Evolutionary conservation across 2,797 vertebrate species (phyloP).

Genomic region (Sciurus carolinensis): DNA sequence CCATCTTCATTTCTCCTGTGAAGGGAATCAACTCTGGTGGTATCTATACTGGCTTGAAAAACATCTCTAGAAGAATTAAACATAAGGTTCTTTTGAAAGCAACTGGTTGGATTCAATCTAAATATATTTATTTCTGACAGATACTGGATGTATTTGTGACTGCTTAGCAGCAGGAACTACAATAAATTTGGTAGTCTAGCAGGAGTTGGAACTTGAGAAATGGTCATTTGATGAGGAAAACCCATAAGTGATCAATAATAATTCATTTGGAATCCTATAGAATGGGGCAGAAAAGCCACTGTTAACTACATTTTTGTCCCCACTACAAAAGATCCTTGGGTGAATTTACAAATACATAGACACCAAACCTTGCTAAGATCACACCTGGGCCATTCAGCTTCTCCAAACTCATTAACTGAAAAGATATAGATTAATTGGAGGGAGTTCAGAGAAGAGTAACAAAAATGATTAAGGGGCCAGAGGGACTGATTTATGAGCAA

Average conservation of each 20-base stretch:
- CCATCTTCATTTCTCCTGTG: conserved; percentile 27
- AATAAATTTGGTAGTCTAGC: conserved; percentile 52
- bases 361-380: conserved; percentile 66
- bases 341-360: conserved; percentile 73
- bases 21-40: conserved; percentile 49
- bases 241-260: conserved; percentile 24
- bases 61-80: conserved; percentile 63
- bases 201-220: conserved; percentile 62
- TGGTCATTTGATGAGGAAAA: conserved; percentile 54
- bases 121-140: conserved; percentile 70
- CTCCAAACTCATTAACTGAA: conserved; percentile 81
- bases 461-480: conserved; percentile 80
- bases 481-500: conserved; percentile 85
- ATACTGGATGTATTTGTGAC: conserved; percentile 55
- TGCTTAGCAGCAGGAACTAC: conserved; percentile 42
- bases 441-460: conserved; percentile 84
- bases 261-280: conserved; percentile 35
- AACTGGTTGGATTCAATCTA: conserved; percentile 57
- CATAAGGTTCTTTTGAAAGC: conserved; percentile 61
- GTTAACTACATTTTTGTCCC: conserved; percentile 41
- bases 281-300: conserved; percentile 55
- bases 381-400: conserved; percentile 78
- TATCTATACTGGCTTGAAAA: conserved; percentile 39
- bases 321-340: conserved; percentile 55
- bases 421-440: conserved; percentile 85